Base-by-base conservation (phyloP, 53 echinoderm and acorn worm species). In the Holothuria scabra region DNA sequence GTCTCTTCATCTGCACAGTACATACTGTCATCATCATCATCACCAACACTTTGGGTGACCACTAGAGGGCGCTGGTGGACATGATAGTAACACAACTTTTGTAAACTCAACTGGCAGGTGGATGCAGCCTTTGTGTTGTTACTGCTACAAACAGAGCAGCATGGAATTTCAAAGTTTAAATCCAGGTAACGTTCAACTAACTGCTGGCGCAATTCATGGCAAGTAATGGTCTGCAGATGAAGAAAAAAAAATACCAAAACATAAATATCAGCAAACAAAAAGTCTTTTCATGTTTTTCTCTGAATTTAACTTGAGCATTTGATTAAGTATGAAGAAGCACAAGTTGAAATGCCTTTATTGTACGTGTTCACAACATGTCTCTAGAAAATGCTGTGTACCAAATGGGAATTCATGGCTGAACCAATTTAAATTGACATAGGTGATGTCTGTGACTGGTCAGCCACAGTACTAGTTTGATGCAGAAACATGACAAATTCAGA, bases 21-120 rank as follows among this genome's bases (percentile, higher is more conserved):
- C 74, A 35, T 48, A 44, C 10, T 21, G 0, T 44, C 72, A 0
- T 44, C 72, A 0, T 56, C 23, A 13, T 76, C 78, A 31, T 56
- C 33, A 31, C 31, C 31, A 12, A 26, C 26, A 31, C 31, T 58
- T 20, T 78, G 78, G 21, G 78, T 78, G 29, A 56, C 78, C 32
- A 4, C 78, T 12, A 78, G 78, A 14, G 78, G 78, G 7, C 78
- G 57, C 78, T 78, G 78, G 78, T 78, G 78, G 57, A 78, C 8
- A 28, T 78, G 78, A 46, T 49, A 32, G 28, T 28, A 16, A 29
- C 52, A 78, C 8, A 78, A 56, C 57, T 78, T 78, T 1, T 55
- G 56, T 1, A 78, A 19, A 29, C 78, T 57, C 31, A 57, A 19
- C 9, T 56, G 28, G 25, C 49, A 5, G 5, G 64, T 28, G 16